Evolutionary conservation across 1,140 invertebrate species (phyloP).

Genomic region (Drosophila saltans): DNA sequence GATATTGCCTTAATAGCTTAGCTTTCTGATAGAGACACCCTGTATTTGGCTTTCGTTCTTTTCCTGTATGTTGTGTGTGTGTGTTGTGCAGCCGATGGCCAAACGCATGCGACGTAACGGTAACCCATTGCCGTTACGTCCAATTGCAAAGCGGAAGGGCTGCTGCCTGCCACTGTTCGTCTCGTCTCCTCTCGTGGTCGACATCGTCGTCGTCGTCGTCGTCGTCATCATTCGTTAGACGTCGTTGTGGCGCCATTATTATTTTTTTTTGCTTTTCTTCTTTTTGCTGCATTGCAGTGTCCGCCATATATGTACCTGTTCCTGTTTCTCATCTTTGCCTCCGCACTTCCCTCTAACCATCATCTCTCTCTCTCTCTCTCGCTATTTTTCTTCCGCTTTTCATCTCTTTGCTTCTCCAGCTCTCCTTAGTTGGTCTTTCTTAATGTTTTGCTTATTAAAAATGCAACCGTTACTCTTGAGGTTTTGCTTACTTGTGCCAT

Average conservation of each 20-base stretch:
- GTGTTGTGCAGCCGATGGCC: conserved; percentile 5
- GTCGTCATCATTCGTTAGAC: conserved; percentile 13
- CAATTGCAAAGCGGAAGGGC: conserved; percentile 10
- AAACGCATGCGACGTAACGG: conserved; percentile 11
- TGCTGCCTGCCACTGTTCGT: conserved; percentile 1
- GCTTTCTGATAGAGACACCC: too few species aligned
- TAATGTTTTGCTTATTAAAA: conserved; percentile 21
- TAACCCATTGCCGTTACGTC: conserved; percentile 7
- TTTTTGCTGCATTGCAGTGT: conserved; percentile 23
- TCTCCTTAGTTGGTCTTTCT: not conserved
- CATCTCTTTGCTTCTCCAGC: not conserved
- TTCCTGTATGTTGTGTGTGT: not conserved
- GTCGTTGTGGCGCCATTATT: conserved; percentile 24
- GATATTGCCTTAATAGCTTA: too few species aligned
- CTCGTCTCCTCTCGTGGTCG: conserved; percentile 1
- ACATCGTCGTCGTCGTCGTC: not conserved
- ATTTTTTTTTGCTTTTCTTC: not conserved
- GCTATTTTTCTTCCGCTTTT: not conserved
- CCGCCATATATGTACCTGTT: conserved; percentile 17
- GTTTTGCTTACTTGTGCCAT: not conserved
- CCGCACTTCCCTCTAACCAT: not conserved
- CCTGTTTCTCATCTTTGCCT: conserved; percentile 11
- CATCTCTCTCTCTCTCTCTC: not conserved
- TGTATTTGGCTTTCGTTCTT: too few species aligned
- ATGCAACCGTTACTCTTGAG: conserved; percentile 16